phyloP scores from a whole-genome alignment of 2,888 invertebrate genomes.

The Microchrysa polita region DNA sequence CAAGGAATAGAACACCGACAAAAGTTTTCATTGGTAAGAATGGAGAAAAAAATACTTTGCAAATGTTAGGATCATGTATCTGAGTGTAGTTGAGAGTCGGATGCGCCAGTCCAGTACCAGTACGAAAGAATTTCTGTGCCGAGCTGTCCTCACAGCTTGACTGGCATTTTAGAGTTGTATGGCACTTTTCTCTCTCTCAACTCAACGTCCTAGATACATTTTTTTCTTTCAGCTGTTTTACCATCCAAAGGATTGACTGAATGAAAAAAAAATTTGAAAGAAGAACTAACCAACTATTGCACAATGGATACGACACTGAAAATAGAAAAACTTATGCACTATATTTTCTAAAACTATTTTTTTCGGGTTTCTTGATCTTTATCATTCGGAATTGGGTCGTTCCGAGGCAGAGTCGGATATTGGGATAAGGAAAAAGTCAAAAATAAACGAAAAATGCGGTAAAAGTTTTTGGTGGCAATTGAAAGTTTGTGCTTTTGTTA shows the following conservation, averaged over 20 bases:
- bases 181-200: background rate
- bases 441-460: background rate
- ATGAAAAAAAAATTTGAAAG: too few species aligned
- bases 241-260: background rate
- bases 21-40: background rate
- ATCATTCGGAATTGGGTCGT: conserved; percentile 27
- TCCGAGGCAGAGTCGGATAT: background rate
- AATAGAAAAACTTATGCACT: conserved; percentile 1
- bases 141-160: background rate
- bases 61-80: background rate
- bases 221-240: background rate
- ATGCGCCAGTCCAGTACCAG: too few species aligned
- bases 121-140: background rate
- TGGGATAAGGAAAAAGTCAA: background rate
- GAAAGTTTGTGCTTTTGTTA: background rate
- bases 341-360: background rate
- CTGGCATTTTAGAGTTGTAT: background rate
- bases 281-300: conserved; percentile 3
- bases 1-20: conserved; percentile 1
- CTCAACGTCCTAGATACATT: background rate
- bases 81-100: background rate
- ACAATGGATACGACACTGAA: background rate
- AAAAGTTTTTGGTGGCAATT: conserved; percentile 1
- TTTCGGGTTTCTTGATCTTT: conserved; percentile 10
- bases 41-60: background rate